Evolutionary conservation across 1,140 invertebrate species (phyloP), one percentile per base, ranked within the genome.

Genomic region (Trichomalopsis sarcophagae): DNA sequence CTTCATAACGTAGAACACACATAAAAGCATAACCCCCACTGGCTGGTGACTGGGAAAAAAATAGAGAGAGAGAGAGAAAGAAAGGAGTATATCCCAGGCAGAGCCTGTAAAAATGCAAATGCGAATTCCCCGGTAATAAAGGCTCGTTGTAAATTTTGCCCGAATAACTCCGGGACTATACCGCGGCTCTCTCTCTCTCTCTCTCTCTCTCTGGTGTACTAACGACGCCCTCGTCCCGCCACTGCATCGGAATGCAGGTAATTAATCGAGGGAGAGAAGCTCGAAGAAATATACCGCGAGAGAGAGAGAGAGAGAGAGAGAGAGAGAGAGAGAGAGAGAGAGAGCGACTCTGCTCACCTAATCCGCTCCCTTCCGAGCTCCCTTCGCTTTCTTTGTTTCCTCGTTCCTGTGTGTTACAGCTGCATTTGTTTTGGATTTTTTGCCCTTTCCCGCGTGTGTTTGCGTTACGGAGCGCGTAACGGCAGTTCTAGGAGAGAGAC

Each of bases 41-140:
- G 27, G 0, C 17, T 10, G 21, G 27, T 21, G 14, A 66, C 17
- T 77, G 62, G 74, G 76, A 17, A 50, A 75, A 68, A 77, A 77
- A 21, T 68, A 27, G 27, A 78, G 5, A 27, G n/a, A 78, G 44
- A 14, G 76, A 78, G 10, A 62, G 27, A 30, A 7, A 36, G 77
- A 66, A 27, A 33, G 66, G 23, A 23, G 21, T n/a, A 68, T 68
- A 27, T 27, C 27, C 7, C 17, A 62, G 74, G 44, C 11, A 14
- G 27, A 27, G 2, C 47, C 30, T 40, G 68, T 80, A 80, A 84
- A 84, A 84, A 84, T 84, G 84, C 71, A 85, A 85, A 85, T 85
- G 74, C 50, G 80, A 85, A 85, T 85, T 81, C 69, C 40, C 44
- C 10, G 13, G 69, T 74, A 80, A 74, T 73, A 84, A 80, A 74